Conservation (phyloP, 2,797 vertebrate species). For the Clangula hyemalis region DNA sequence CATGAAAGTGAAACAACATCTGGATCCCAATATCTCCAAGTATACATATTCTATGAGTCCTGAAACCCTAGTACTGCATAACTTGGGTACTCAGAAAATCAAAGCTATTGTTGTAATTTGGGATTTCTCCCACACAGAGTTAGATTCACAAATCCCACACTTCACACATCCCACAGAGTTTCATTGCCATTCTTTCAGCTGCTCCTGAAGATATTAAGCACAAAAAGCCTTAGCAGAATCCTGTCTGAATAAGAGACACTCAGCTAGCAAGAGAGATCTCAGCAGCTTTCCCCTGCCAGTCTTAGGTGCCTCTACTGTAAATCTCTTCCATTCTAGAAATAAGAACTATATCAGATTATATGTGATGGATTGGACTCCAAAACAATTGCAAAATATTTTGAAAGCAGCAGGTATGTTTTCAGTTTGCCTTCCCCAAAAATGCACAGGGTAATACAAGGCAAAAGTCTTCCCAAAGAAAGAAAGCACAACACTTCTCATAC, state of each 20-base stretch:
- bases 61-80: not conserved
- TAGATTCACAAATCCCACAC: not conserved
- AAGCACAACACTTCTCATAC: not conserved
- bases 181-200: not conserved
- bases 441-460: not conserved
- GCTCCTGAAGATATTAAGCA: not conserved
- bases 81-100: not conserved
- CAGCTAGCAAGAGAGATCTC: not conserved
- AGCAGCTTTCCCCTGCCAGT: not conserved
- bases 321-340: not conserved
- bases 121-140: not conserved
- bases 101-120: not conserved
- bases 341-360: not conserved
- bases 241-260: not conserved
- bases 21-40: not conserved
- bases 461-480: not conserved
- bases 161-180: not conserved
- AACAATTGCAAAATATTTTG: conserved; percentile 2
- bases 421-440: not conserved
- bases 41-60: not conserved
- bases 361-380: not conserved
- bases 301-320: not conserved
- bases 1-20: not conserved
- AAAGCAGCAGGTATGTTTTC: not conserved
- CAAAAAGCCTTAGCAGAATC: not conserved